Base-by-base conservation (phyloP, 2,113 vertebrate species). In the Ramphastos sulfuratus region DNA sequence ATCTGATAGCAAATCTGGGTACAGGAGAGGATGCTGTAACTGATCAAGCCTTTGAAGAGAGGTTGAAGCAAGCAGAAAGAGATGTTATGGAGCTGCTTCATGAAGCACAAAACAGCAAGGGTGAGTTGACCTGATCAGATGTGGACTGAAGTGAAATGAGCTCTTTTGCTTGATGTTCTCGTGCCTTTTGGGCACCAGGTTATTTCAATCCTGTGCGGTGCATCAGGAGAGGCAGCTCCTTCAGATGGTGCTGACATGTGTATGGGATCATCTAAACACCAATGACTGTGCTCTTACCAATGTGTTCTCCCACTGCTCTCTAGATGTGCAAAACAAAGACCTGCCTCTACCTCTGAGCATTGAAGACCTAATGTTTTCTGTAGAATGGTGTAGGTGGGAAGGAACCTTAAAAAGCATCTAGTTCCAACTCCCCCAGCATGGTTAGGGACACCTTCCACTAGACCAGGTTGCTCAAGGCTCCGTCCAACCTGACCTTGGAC, bases 101-200 rank as follows among this genome's bases (percentile, higher is more conserved):
- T 8, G 98, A 99, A 96, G 99, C 99, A 10, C 98, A 99, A 81
- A 97, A 96, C 71, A 98, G 98, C 97, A 99, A 99, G 98, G 99
- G 99, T 99, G 93, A 35, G 48, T 25, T n/a, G 56, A 50, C 30
- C 59, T 17, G 30, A 61, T 77, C 30, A 33, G 74, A 9, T 12
- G 2, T 12, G 71, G 20, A 39, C 33, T 54, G 48, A 14, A 0
- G 1, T 25, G 31, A 42, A 60, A 63, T 17, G 15, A 69, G 28
- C 37, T 69, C 16, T 48, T 48, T 87, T 60, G 17, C 58, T 67
- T 58, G 35, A 33, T 58, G 19, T 83, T 85, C 15, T 15, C n/a
- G 6, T 80, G 79, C n/a, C 17, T 37, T 82, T 31, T 55, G 67
- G 52, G 67, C 8, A 24, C 7, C 25, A 24, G 0, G 0, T 25